Percentiles rank a stretch among this genome's conserved stretches.
phyloP scores from a whole-genome alignment of 2,113 vertebrate genomes.

The Vulpes ferrilata region DNA sequence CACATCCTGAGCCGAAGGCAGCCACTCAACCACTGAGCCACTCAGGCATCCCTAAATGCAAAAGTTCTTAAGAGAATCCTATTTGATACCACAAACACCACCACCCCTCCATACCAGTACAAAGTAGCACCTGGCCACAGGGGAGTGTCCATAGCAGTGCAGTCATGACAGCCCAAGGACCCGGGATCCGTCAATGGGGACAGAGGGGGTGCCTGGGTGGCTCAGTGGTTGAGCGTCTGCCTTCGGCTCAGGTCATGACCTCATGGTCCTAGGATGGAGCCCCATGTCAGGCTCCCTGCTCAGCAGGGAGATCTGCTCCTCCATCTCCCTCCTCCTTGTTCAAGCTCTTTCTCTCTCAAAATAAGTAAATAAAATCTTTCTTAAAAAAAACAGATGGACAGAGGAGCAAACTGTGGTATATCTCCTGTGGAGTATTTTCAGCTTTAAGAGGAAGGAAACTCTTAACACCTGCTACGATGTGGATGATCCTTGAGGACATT shows the following conservation, averaged over 20 bases:
- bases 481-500: background rate
- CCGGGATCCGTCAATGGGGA: rapidly evolving
- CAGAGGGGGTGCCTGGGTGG: no score
- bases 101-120: background rate
- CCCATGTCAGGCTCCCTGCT: no score
- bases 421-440: rapidly evolving
- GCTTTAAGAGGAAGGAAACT: background rate
- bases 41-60: no score
- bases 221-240: no score
- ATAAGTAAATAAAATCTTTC: no score
- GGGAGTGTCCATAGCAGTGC: rapidly evolving
- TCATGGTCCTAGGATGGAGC: no score
- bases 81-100: rapidly evolving
- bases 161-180: background rate
- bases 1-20: no score
- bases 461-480: rapidly evolving
- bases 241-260: no score
- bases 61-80: background rate
- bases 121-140: rapidly evolving
- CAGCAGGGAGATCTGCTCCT: no score
- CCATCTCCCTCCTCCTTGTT: no score
- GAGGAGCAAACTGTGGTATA: rapidly evolving
- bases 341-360: no score
- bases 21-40: no score
- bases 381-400: rapidly evolving